Base-by-base conservation (phyloP, 2,888 invertebrate genomes). In the Gymnosoma rotundatum region DNA sequence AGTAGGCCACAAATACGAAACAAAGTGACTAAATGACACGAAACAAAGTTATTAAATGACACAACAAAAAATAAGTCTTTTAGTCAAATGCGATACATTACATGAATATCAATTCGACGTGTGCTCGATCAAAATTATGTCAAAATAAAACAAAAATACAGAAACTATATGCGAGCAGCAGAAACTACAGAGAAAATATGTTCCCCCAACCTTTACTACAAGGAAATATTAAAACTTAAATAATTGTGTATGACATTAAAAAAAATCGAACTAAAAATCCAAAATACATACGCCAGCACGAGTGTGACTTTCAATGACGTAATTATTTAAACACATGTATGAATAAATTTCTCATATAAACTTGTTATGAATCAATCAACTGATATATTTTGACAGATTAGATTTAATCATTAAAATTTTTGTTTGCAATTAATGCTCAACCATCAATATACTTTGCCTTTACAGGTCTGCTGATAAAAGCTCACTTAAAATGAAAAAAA, bases 51-150 rank as follows among this genome's bases (percentile, higher is more conserved):
- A 56, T 16, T 60, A 45, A 79, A 64, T 64, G 78, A 83, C 83
- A 63, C 36, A 52, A 52, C 70, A 63, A 73, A 56, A 66, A 56
- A 18, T 20, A 42, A 67, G 72, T 73, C 61, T 75, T 70, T 80
- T 79, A 76, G 76, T 80, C 88, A 88, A 89, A 76, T 72, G 25
- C 14, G 9, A 9, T 20, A 61, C 79, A 75, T 83, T 76, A 83
- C 76, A 83, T 61, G 67, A 56, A 67, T 83, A 73, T 73, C 75
- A 61, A 45, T 89, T 88, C 74, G 86, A 76, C 86, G 87, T 89
- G 86, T 89, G 86, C 89, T 90, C 90, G 90, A 90, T 90, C 90
- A 90, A 90, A 90, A 90, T 90, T 90, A 90, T 90, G 90, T 89
- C 90, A 89, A 88, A 87, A 88, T 87, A 88, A 87, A 88, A 88